These are phyloP conservation scores for Micromesistius poutassou DNA, from an alignment of 2,797 vertebrate species.

Conservation along the genomic window DNA sequence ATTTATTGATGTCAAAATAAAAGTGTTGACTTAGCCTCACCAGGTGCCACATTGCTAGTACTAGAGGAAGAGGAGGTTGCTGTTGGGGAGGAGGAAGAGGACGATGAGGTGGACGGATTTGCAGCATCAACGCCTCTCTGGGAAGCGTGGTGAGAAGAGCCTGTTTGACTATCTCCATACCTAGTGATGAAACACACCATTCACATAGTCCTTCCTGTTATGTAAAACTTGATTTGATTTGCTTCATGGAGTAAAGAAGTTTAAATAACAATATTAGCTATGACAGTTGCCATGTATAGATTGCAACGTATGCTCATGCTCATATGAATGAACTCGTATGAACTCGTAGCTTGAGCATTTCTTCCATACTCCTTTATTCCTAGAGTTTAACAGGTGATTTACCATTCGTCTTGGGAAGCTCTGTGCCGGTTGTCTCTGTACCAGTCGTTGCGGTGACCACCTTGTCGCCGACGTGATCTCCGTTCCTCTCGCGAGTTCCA, in stretches of 20 bases:
- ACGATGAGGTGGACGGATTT: slow-evolving; percentile 13
- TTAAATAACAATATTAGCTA: not conserved
- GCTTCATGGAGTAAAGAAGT: not conserved
- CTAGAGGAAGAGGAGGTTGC: slow-evolving; percentile 38
- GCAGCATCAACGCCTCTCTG: slow-evolving; percentile 34
- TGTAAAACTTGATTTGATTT: not conserved
- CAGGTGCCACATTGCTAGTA: slow-evolving; percentile 70
- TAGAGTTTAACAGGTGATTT: not conserved
- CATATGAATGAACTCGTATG: too few relatives aligned
- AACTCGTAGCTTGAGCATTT: too few relatives aligned
- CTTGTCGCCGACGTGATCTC: slow-evolving; percentile 45
- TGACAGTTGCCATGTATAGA: not conserved
- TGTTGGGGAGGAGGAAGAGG: slow-evolving; percentile 26
- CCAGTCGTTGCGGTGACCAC: slow-evolving; percentile 47
- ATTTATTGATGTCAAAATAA: not conserved
- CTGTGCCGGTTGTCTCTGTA: slow-evolving; percentile 45
- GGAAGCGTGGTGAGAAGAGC: slow-evolving; percentile 46
- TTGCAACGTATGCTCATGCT: too few relatives aligned
- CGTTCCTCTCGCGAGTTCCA: slow-evolving; percentile 61
- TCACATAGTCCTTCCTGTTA: not conserved
- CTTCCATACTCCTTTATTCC: too few relatives aligned
- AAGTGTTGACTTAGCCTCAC: slow-evolving; percentile 60
- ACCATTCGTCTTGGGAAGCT: slow-evolving; percentile 51
- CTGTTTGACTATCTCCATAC: slow-evolving; percentile 42
- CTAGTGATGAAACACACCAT: slow-evolving; percentile 28